Conservation (phyloP, 2,113 vertebrate genomes). For the Zapus hudsonius region DNA sequence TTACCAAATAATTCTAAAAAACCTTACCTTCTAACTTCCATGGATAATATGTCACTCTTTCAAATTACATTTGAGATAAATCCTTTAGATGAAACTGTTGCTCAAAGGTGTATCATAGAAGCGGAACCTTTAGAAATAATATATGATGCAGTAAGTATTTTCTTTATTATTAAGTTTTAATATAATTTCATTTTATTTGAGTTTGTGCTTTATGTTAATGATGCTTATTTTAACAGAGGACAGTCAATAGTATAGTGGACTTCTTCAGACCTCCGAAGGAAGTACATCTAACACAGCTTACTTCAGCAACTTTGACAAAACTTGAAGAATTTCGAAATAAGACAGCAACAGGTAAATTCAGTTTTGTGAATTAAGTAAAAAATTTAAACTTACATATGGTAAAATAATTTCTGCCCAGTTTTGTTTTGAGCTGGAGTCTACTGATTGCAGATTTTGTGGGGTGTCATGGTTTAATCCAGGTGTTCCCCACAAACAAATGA, state of each 20-base stretch:
- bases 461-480: no score
- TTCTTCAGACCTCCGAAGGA: slow-evolving; percentile 96
- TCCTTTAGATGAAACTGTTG: slow-evolving; percentile 91
- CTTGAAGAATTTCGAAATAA: slow-evolving; percentile 98
- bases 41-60: slow-evolving; percentile 88
- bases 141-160: slow-evolving; percentile 95
- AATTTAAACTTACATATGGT: neutral
- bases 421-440: no score
- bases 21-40: slow-evolving; percentile 92
- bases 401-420: slow-evolving; percentile 19
- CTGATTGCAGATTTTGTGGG: no score
- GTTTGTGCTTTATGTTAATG: slow-evolving; percentile 33
- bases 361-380: slow-evolving; percentile 27
- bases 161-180: slow-evolving; percentile 46
- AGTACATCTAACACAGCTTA: slow-evolving; percentile 93
- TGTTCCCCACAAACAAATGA: no score
- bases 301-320: slow-evolving; percentile 96
- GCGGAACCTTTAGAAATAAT: slow-evolving; percentile 96
- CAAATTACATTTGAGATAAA: slow-evolving; percentile 96
- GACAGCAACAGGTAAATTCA: slow-evolving; percentile 93
- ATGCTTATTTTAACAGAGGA: slow-evolving; percentile 87
- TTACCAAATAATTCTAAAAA: slow-evolving; percentile 83
- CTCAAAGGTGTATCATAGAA: slow-evolving; percentile 93
- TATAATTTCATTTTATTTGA: slow-evolving; percentile 28
- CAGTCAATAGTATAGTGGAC: slow-evolving; percentile 93